phyloP scores from a whole-genome alignment of 2,113 vertebrate species.

The Macrotis lagotis region DNA sequence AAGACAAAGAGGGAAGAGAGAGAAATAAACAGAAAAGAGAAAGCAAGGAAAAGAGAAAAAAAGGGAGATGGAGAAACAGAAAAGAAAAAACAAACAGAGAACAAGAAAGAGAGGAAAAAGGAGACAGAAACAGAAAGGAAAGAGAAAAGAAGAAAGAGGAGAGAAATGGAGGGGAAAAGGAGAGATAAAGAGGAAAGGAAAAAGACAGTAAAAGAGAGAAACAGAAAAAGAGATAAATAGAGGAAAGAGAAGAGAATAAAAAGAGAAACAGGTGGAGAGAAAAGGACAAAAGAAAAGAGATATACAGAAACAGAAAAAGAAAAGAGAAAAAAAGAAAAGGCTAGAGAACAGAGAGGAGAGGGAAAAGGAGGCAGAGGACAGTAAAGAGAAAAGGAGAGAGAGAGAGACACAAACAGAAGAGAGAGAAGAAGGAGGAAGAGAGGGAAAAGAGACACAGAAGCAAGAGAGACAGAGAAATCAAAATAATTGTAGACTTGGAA shows the following conservation, averaged over 20 bases:
- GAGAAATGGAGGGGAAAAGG: background rate
- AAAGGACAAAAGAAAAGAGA: no score
- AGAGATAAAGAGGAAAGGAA: no score
- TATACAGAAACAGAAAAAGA: no score
- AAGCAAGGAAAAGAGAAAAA: background rate
- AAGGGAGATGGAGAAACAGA: background rate
- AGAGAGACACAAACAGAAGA: background rate
- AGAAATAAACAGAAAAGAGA: no score
- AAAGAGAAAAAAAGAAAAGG: no score
- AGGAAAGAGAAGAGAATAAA: no score
- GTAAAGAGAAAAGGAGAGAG: background rate
- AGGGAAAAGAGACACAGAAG: background rate
- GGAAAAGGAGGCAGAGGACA: background rate
- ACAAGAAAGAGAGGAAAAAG: background rate
- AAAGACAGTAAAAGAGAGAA: no score
- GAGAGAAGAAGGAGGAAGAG: background rate
- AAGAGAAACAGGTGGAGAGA: no score
- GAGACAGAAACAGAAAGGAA: background rate
- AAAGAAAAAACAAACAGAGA: no score
- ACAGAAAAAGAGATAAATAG: no score
- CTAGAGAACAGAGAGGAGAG: background rate
- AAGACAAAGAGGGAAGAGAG: no score
- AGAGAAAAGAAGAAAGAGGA: no score
- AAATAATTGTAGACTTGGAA: background rate
- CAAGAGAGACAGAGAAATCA: background rate